Evolutionary conservation across 2,797 vertebrate genomes (phyloP), one percentile per base, ranked within the genome.

Genomic region (Sciaenops ocellatus): DNA sequence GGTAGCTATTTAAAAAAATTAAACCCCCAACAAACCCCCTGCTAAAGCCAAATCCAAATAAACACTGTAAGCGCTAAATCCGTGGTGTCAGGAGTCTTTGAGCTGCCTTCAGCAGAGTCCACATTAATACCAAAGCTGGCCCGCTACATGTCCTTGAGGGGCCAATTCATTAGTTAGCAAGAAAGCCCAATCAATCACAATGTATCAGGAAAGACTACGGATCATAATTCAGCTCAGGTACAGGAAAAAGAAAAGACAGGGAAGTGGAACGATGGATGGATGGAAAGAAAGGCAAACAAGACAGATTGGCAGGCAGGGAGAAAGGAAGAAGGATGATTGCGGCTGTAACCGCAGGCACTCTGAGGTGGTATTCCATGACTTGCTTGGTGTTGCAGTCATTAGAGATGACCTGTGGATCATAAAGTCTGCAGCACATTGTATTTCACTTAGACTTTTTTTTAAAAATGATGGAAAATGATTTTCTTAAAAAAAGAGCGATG

Each of bases 151-250:
- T 91, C 92, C 93, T 93, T 93, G 84, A 90, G 90, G 90, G 88
- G 79, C 87, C 90, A 90, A 91, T 93, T 94, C 93, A 94, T 94
- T 92, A 92, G 90, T 90, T 89, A 86, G 89, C 84, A 76, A 80
- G 82, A 88, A 90, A 91, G 77, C 80, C 86, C 86, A 87, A 93
- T 93, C 89, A 91, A 92, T 93, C 90, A 93, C 82, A 82, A 83
- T 76, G 79, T 79, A 88, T 91, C 86, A 79, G 48, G 56, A 73
- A 84, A 62, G 80, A 86, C 80, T 57, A 38, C 55, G 28, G 76
- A 85, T 87, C 89, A 92, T 90, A 91, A 91, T 91, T 93, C 84
- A 86, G 85, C 80, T 77, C 87, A 90, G 90, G 89, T 86, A 85
- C 51, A 71, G 80, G 62, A 69, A 75, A 86, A 76, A 88, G 80